Conservation (phyloP, 2,888 invertebrate genomes). For the Leptinotarsa peninsularis region DNA sequence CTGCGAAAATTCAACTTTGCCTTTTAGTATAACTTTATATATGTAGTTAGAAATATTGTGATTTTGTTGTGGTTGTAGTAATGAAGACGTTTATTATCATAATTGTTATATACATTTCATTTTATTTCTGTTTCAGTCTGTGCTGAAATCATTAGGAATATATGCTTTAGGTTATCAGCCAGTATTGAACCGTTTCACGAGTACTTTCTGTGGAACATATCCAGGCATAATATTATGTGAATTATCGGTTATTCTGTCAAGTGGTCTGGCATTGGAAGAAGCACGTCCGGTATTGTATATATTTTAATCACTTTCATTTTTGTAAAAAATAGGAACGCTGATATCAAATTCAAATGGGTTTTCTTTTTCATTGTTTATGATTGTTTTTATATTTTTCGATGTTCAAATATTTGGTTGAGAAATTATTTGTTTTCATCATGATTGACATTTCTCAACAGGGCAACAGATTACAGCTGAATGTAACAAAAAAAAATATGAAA, state of each 20-base stretch:
- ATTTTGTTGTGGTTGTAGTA: no score
- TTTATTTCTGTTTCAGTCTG: conserved; percentile 24
- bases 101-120: neutral
- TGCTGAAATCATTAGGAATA: conserved; percentile 21
- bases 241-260: conserved; percentile 5
- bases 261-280: conserved; percentile 33
- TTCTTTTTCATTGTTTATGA: neutral
- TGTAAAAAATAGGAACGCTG: neutral
- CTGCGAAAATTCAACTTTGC: no score
- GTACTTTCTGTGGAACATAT: conserved; percentile 25
- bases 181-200: conserved; percentile 13
- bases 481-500: no score
- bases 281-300: conserved; percentile 34
- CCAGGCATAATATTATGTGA: conserved; percentile 28
- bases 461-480: no score
- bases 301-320: neutral
- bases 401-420: neutral
- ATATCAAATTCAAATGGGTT: neutral
- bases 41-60: no score
- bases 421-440: neutral
- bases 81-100: no score
- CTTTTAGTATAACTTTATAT: no score
- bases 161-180: conserved; percentile 27
- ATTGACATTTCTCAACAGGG: no score
- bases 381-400: no score